Conservation (phyloP, 2,888 invertebrate genomes). For the Lasioglossum leucozonium region DNA sequence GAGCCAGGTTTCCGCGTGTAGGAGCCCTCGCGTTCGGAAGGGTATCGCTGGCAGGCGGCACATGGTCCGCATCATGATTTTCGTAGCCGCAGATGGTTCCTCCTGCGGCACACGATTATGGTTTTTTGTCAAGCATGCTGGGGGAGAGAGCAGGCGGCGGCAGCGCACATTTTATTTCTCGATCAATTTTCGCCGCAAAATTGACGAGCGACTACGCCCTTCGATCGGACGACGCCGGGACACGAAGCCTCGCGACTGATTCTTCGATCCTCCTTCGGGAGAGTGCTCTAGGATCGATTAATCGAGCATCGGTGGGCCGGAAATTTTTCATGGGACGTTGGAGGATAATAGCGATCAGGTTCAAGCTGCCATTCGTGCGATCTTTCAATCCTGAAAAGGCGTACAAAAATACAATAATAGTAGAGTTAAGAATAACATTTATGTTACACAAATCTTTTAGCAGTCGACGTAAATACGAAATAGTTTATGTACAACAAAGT, state of each 20-base stretch:
- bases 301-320: background rate
- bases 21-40: slow-evolving; percentile 56
- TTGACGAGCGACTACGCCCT: slow-evolving; percentile 50
- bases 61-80: slow-evolving; percentile 80
- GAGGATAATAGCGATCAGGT: background rate
- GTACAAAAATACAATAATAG: background rate
- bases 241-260: slow-evolving; percentile 6
- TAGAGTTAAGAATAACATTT: too few species aligned
- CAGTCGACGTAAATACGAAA: too few species aligned
- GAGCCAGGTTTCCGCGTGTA: slow-evolving; percentile 52
- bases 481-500: too few species aligned
- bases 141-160: slow-evolving; percentile 63
- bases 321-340: background rate
- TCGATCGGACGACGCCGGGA: background rate
- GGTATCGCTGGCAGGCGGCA: slow-evolving; percentile 74
- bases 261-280: background rate
- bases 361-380: background rate
- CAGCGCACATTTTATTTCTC: slow-evolving; percentile 64
- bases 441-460: too few species aligned
- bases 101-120: slow-evolving; percentile 80
- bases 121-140: slow-evolving; percentile 73
- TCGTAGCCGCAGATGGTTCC: slow-evolving; percentile 83
- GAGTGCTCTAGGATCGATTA: background rate
- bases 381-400: background rate
- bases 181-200: slow-evolving; percentile 69